Percentiles rank a stretch among this genome's conserved stretches.
phyloP scores from a whole-genome alignment of 2,888 invertebrate species.

The Stenoptilia bipunctidactyla region DNA sequence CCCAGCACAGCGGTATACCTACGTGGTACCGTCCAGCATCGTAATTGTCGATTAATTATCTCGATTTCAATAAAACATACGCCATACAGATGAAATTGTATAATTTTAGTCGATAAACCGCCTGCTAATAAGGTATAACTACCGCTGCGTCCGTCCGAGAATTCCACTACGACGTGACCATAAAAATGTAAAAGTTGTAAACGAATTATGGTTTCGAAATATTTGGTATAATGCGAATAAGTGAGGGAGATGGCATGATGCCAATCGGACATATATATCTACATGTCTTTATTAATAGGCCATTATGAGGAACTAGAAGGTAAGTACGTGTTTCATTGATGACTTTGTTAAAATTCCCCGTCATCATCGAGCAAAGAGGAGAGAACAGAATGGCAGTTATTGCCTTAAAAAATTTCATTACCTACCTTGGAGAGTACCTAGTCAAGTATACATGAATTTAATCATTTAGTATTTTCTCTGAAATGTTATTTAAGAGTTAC shows the following conservation, averaged over 20 bases:
- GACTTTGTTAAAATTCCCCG: no score
- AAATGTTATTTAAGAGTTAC: no score
- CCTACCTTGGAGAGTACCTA: no score
- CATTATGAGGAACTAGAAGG: no score
- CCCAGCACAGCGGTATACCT: slow-evolving; percentile 57
- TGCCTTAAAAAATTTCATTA: no score
- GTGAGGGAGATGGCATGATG: slow-evolving; percentile 17
- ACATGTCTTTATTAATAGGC: no score
- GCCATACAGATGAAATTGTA: slow-evolving; percentile 58
- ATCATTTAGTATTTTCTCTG: no score
- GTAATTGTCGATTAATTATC: slow-evolving; percentile 69
- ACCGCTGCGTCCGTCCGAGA: slow-evolving; percentile 30
- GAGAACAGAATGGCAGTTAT: no score
- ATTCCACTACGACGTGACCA: slow-evolving; percentile 35
- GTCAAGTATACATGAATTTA: no score
- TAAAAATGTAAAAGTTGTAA: slow-evolving; percentile 31
- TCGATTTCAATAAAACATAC: slow-evolving; percentile 64
- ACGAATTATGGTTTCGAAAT: slow-evolving; percentile 39
- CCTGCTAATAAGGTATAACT: slow-evolving; percentile 52
- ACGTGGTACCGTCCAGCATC: slow-evolving; percentile 58
- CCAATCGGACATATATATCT: no score
- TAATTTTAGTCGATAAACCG: slow-evolving; percentile 53
- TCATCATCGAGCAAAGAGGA: no score
- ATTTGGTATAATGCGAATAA: slow-evolving; percentile 32
- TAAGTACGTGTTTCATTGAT: no score